These are phyloP conservation scores for Lasiurus cinereus DNA, from an alignment of 2,113 vertebrate genomes.

Conservation along the genomic window DNA sequence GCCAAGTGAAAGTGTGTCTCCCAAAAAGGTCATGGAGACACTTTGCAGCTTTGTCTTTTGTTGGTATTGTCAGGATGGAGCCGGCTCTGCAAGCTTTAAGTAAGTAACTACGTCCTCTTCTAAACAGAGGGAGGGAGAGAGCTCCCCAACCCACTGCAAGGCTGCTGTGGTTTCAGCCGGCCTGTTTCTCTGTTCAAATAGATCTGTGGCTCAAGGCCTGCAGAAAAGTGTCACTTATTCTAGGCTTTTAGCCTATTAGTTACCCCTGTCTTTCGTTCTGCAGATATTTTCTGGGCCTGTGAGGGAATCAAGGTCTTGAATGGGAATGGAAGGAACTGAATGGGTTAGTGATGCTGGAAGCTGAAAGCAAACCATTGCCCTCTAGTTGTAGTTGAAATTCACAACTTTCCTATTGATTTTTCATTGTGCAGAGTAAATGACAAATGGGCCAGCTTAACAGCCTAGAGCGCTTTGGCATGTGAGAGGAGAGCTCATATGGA, in stretches of 20 bases:
- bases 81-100: slow-evolving; percentile 75
- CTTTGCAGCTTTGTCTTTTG: slow-evolving; percentile 75
- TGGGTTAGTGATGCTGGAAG: slow-evolving; percentile 59
- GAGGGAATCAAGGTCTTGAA: slow-evolving; percentile 63
- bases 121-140: slow-evolving; percentile 56
- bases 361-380: slow-evolving; percentile 79
- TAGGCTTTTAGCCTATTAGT: slow-evolving; percentile 58
- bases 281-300: slow-evolving; percentile 55
- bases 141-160: not conserved
- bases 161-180: not conserved
- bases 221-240: slow-evolving; percentile 33
- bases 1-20: slow-evolving; percentile 52
- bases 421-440: slow-evolving; percentile 71
- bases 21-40: slow-evolving; percentile 56
- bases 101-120: slow-evolving; percentile 72
- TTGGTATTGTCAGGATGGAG: slow-evolving; percentile 61
- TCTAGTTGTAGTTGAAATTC: slow-evolving; percentile 81
- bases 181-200: not conserved
- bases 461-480: slow-evolving; percentile 74
- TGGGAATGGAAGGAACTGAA: slow-evolving; percentile 52
- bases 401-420: slow-evolving; percentile 77
- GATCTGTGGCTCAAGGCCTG: not conserved
- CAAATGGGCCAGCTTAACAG: slow-evolving; percentile 77
- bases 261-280: not conserved
- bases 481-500: slow-evolving; percentile 85